These are phyloP conservation scores for Ciconia nigra DNA, from an alignment of 2,797 vertebrate genomes.

Conservation along the genomic window DNA sequence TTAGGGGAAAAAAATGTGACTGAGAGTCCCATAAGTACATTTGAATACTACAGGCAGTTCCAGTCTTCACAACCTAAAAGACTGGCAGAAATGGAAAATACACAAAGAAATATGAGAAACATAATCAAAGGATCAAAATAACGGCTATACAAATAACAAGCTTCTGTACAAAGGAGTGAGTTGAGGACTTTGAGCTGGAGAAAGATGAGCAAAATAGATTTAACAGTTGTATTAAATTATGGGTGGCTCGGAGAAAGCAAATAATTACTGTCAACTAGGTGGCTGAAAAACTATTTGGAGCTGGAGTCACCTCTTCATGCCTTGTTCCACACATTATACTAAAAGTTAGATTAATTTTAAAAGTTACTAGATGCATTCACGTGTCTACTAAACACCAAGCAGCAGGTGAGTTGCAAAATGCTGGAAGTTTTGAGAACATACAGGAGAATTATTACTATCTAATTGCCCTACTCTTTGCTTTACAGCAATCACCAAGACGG, in stretches of 20 bases:
- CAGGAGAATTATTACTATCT: background rate
- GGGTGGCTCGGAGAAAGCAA: background rate
- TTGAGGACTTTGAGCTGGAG: background rate
- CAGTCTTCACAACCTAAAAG: background rate
- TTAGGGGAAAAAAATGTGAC: background rate
- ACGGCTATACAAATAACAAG: background rate
- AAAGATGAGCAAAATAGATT: background rate
- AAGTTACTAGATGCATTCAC: background rate
- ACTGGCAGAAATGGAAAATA: background rate
- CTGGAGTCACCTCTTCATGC: background rate
- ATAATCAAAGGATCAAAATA: background rate
- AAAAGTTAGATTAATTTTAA: background rate
- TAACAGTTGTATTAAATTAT: background rate
- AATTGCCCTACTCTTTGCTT: background rate
- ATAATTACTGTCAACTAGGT: background rate
- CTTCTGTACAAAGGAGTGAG: background rate
- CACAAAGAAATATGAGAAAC: background rate
- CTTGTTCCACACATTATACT: background rate
- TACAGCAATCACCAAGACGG: no score
- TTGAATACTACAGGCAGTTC: background rate
- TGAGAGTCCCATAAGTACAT: background rate
- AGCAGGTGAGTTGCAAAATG: background rate
- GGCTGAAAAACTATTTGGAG: background rate
- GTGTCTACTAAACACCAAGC: background rate
- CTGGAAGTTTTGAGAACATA: background rate